Conservation (phyloP, 2,888 invertebrate genomes). For the Dinocampus coccinellae region DNA sequence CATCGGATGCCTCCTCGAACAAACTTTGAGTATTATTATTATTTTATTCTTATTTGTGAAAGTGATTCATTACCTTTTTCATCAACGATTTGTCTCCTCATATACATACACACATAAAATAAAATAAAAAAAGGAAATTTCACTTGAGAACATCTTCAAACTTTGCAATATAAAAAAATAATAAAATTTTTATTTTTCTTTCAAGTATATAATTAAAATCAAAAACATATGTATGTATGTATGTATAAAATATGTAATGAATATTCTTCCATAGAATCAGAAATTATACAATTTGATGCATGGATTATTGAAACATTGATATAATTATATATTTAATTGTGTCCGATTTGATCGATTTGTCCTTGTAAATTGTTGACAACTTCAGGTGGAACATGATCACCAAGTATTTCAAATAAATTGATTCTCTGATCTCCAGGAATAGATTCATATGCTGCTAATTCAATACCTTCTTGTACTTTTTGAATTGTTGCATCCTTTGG, state of each 20-base stretch:
- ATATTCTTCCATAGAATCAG: not conserved
- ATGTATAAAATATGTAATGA: not conserved
- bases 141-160: not conserved
- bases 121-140: not conserved
- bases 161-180: not conserved
- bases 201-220: not conserved
- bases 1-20: not conserved
- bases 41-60: conserved; percentile 33
- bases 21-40: conserved; percentile 7
- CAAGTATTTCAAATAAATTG: conserved; percentile 86
- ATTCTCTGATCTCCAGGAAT: conserved; percentile 88
- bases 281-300: not conserved
- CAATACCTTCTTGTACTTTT: conserved; percentile 88
- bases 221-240: not conserved
- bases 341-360: conserved; percentile 88
- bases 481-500: conserved; percentile 90
- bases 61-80: conserved; percentile 17
- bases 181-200: not conserved
- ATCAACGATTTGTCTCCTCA: not conserved
- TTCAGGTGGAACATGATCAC: conserved; percentile 88
- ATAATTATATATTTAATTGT: conserved; percentile 69
- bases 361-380: conserved; percentile 89
- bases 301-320: no score
- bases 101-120: no score
- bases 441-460: conserved; percentile 87